phyloP scores from a whole-genome alignment of 2,113 vertebrate species.

The Ctenomys sociabilis region DNA sequence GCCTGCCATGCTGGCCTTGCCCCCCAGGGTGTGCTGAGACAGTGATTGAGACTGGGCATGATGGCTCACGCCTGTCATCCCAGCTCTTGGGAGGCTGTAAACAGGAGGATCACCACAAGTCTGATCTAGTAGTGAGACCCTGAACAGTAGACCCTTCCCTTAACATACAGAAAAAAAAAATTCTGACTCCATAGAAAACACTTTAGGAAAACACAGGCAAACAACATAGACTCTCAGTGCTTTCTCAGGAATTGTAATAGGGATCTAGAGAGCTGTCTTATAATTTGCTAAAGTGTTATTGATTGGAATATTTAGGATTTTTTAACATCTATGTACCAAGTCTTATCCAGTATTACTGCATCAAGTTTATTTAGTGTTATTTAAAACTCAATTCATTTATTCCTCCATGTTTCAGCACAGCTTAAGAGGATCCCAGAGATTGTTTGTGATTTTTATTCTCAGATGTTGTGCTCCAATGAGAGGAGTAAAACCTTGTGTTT shows the following conservation, averaged over 20 bases:
- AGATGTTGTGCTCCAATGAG: background rate
- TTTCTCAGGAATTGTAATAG: background rate
- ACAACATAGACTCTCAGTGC: background rate
- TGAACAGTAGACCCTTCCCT: too few species aligned
- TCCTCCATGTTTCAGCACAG: background rate
- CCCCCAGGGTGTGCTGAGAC: too few species aligned
- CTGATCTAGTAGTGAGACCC: too few species aligned
- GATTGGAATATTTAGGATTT: background rate
- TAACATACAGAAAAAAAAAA: too few species aligned
- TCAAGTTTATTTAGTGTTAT: background rate
- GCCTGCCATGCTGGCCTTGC: too few species aligned
- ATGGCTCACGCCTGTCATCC: too few species aligned
- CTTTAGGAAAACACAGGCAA: background rate
- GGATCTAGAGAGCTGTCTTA: background rate
- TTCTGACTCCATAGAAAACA: too few species aligned
- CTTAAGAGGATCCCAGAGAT: background rate
- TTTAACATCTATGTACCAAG: background rate
- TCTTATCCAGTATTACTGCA: background rate
- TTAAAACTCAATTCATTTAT: background rate
- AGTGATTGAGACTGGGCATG: too few species aligned
- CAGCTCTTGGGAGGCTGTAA: too few species aligned
- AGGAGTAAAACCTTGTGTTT: background rate
- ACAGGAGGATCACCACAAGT: too few species aligned
- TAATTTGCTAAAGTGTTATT: background rate
- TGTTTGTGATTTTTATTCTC: background rate